These are phyloP conservation scores for Acanthiza pusilla DNA, from an alignment of 2,797 vertebrate genomes.

Conservation along the genomic window DNA sequence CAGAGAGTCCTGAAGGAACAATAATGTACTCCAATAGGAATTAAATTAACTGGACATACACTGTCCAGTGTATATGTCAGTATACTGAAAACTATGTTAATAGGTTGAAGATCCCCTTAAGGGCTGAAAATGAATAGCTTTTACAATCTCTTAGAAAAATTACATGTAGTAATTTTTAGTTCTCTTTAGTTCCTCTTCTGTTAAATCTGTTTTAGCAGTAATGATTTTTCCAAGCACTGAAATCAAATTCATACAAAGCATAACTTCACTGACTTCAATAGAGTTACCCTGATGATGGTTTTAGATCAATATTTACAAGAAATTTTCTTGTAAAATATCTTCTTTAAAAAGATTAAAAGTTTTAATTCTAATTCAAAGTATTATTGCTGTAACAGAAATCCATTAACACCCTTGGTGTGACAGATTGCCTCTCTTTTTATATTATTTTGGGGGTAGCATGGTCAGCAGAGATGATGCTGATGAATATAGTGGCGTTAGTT, in stretches of 20 bases:
- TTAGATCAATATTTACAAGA: neutral
- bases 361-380: neutral
- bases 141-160: neutral
- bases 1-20: conserved; percentile 10
- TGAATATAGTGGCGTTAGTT: neutral
- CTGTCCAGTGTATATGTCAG: neutral
- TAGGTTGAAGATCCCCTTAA: neutral
- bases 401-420: neutral
- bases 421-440: neutral
- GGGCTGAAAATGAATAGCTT: neutral
- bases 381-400: neutral
- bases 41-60: conserved; percentile 58
- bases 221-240: neutral
- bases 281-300: neutral
- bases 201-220: neutral
- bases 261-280: neutral
- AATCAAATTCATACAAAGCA: neutral
- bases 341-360: neutral
- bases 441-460: neutral
- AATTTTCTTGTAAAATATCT: neutral
- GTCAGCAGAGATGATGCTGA: neutral
- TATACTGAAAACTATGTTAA: conserved; percentile 11
- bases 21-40: conserved; percentile 19
- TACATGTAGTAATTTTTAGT: neutral
- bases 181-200: neutral